phyloP scores from a whole-genome alignment of 2,113 vertebrate genomes.

The Acrocephalus kingi region DNA sequence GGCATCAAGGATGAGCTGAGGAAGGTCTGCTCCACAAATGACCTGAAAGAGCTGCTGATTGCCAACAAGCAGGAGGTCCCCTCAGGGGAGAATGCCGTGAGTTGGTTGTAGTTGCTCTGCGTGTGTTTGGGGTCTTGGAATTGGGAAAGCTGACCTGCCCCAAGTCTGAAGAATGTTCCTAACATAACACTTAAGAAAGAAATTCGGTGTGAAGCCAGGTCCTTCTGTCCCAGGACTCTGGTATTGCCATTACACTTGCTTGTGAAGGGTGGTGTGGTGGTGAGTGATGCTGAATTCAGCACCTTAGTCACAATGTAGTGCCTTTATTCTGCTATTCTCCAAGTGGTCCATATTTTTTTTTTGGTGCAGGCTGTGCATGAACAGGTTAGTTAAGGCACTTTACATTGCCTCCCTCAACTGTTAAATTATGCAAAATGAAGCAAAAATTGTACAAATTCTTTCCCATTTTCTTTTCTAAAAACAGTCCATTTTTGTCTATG shows the following conservation, averaged over 20 bases:
- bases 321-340: background rate
- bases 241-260: background rate
- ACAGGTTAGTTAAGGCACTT: background rate
- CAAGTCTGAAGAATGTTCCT: background rate
- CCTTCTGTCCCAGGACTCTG: background rate
- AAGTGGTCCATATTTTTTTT: rapidly evolving
- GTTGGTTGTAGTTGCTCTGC: constrained; percentile 16
- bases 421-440: background rate
- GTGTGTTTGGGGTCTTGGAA: background rate
- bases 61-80: constrained; percentile 93
- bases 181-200: background rate
- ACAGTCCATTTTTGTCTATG: background rate
- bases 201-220: background rate
- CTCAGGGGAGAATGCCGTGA: constrained; percentile 93
- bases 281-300: background rate
- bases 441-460: background rate
- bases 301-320: background rate
- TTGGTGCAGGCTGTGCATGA: background rate
- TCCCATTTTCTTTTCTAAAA: background rate
- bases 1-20: constrained; percentile 93
- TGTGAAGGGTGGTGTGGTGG: background rate
- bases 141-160: rapidly evolving
- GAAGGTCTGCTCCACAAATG: constrained; percentile 87
- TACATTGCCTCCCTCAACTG: background rate
- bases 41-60: constrained; percentile 95